Percentiles rank a stretch among this genome's conserved stretches.
phyloP scores from a whole-genome alignment of 2,113 vertebrate genomes.

The Lepus timidus region DNA sequence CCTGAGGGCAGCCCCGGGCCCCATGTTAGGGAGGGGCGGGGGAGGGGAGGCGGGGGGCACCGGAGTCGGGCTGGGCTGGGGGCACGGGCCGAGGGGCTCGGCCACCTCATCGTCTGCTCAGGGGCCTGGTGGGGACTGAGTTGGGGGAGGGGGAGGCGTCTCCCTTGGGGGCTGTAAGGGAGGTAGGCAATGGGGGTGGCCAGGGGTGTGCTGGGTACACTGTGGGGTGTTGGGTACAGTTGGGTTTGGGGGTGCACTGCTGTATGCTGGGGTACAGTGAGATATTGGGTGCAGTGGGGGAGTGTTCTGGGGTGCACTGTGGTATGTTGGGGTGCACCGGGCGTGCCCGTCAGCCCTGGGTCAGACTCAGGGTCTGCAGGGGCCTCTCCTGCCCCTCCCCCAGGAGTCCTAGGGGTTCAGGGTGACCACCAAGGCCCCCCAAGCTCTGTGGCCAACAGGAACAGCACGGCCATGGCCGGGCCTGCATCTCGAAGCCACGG shows the following conservation, averaged over 20 bases:
- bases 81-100: too few relatives aligned
- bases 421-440: neutral
- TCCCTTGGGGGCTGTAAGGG: too few relatives aligned
- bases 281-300: neutral
- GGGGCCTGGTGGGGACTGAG: too few relatives aligned
- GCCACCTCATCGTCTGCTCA: neutral
- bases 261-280: neutral
- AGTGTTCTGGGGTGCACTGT: fast-evolving
- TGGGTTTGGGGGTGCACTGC: neutral
- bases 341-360: too few relatives aligned
- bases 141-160: too few relatives aligned
- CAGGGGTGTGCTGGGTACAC: neutral
- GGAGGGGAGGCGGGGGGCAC: neutral
- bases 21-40: neutral
- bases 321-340: neutral
- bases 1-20: neutral
- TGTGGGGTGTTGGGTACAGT: too few relatives aligned
- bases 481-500: too few relatives aligned
- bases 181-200: neutral
- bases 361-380: fast-evolving
- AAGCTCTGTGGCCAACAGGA: neutral
- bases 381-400: neutral
- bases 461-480: fast-evolving
- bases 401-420: neutral
- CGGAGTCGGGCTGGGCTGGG: neutral